Evolutionary conservation across 2,888 invertebrate species (phyloP), one percentile per base, ranked within the genome.

Genomic region (Chironomus tentans): DNA sequence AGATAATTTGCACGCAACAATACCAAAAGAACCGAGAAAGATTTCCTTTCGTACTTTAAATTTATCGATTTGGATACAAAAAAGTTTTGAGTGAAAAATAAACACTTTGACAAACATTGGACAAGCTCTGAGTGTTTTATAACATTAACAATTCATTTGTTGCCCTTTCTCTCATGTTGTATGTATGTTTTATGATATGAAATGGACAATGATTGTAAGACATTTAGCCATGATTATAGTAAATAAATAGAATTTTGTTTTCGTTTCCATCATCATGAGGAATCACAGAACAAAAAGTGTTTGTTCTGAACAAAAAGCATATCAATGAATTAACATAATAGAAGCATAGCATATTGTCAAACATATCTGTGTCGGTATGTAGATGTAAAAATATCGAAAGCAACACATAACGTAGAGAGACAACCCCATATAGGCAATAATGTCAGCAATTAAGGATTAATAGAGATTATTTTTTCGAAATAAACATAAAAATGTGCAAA

Each of bases 391-490:
- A n/a, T n/a, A n/a, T n/a, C n/a, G n/a, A n/a, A n/a, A 24, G 21
- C 21, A 65, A 65, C 21, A 65, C 18, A 62, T 62, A 21, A 18
- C 56, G 6, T 18, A 4, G 2, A 56, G 6, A 56, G n/a, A 56
- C 15, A 56, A 18, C 28, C 10, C 50, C 15, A 21, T 50, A 70
- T 70, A 21, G 70, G 72, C 61, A 72, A 61, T 72, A 72, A 72
- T 72, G 72, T 24, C 61, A 72, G 50, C 72, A 72, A 72, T 72
- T 72, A 72, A 72, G 62, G 62, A 72, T 72, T 72, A 72, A 72
- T 72, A 56, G 38, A 61, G 72, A 72, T 72, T 72, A 62, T 61
- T 72, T 72, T 50, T 72, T 15, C n/a, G 22, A 24, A 56, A 71
- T 47, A 7, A 48, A 71, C 56, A 71, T 70, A 50, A 71, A 71